These are phyloP conservation scores for Cathartes aura DNA, from an alignment of 2,113 vertebrate species.

Conservation along the genomic window DNA sequence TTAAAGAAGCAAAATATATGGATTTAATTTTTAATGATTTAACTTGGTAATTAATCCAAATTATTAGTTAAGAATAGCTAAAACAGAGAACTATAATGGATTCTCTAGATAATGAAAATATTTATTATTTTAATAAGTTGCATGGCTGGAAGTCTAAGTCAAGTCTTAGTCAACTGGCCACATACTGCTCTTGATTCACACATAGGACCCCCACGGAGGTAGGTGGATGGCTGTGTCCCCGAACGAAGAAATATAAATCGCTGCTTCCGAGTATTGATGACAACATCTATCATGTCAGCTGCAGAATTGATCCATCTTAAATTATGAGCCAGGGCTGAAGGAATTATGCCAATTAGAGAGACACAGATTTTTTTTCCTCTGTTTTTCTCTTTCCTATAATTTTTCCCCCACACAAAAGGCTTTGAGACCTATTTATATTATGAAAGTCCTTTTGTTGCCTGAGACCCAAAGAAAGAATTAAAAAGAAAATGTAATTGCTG, in stretches of 20 bases:
- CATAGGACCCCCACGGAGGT: not conserved
- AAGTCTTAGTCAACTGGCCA: constrained; percentile 35
- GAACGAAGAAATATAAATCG: constrained; percentile 26
- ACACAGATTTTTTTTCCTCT: not conserved
- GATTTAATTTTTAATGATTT: constrained; percentile 59
- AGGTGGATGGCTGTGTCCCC: not conserved
- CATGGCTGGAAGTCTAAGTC: constrained; percentile 65
- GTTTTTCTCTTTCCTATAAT: not conserved
- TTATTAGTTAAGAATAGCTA: constrained; percentile 63
- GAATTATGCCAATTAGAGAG: constrained; percentile 60
- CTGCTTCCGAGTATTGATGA: constrained; percentile 54
- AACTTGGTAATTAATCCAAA: constrained; percentile 59
- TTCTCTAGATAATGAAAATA: constrained; percentile 58
- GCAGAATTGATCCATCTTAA: constrained; percentile 57
- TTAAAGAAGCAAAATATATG: constrained; percentile 58
- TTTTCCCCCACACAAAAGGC: constrained; percentile 24
- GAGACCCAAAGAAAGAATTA: constrained; percentile 13
- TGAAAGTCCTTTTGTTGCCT: constrained; percentile 17
- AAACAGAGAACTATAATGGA: constrained; percentile 42
- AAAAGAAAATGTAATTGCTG: constrained; percentile 56
- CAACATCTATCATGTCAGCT: constrained; percentile 63
- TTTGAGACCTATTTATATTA: constrained; percentile 18
- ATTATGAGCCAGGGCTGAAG: constrained; percentile 44
- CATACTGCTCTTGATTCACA: constrained; percentile 32
- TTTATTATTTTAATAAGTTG: constrained; percentile 73